Base-by-base conservation (phyloP, 2,113 vertebrate genomes). In the Gavia stellata region DNA sequence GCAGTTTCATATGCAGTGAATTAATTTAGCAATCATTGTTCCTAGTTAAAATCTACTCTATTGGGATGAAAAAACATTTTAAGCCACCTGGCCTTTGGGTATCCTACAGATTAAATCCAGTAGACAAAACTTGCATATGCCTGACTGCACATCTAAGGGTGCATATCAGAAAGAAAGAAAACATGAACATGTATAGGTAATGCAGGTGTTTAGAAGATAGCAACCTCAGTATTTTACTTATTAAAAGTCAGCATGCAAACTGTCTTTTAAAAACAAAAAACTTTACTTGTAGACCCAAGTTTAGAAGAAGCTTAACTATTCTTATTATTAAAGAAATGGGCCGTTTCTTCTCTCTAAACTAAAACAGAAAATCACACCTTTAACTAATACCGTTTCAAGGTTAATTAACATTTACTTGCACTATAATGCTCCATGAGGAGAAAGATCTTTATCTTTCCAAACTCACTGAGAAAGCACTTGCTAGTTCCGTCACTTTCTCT, bases 31-130 rank as follows among this genome's bases (percentile, higher is more conserved):
- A 77, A 36, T 36, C 50, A 36, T 24, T 47, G 12, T 65, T 50
- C n/a, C 68, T 72, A 85, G 49, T 84, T 96, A 91, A 96, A 88
- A 67, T 74, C 75, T 59, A 75, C 55, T 94, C 52, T 86, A 52
- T 17, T 49, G 28, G 25, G 36, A 77, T 42, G 6, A 94, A 62
- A 94, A 97, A 95, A 92, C 1, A 74, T 24, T 78, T 94, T 63
- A 85, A 96, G 25, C 12, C 50, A 95, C 29, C 56, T 93, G 19
- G 81, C 65, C 34, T 91, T 84, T 83, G 42, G 19, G 55, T 68
- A 59, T 82, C 14, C 44, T 56, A 34, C 6, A 14, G 86, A 90
- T 75, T 82, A 87, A 71, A 85, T 45, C 33, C 19, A 74, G 33
- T n/a, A 79, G 17, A 26, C 1, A 68, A 71, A 92, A 63, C 10